Evolutionary conservation across 2,888 invertebrate genomes (phyloP).

Genomic region (Venusia cambrica): DNA sequence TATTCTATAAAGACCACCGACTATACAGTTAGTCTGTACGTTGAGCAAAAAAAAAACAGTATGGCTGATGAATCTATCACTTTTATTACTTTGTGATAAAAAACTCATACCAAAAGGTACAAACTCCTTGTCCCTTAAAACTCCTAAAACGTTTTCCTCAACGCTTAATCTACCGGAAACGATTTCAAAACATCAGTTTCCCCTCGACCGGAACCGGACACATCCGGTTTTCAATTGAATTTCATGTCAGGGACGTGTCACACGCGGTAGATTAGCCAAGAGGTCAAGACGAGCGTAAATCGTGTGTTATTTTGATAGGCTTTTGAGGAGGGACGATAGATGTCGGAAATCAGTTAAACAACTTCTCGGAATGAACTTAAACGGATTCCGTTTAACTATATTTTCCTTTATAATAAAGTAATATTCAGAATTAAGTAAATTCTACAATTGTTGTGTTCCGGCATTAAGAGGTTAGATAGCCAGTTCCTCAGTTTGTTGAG

Average conservation of each 20-base stretch:
- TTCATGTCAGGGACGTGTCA: constrained; percentile 56
- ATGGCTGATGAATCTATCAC: no score
- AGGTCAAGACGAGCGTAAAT: constrained; percentile 48
- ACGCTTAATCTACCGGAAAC: constrained; percentile 61
- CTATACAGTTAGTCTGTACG: no score
- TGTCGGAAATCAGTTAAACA: constrained; percentile 26
- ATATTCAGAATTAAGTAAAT: background rate
- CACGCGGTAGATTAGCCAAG: constrained; percentile 63
- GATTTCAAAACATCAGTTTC: constrained; percentile 60
- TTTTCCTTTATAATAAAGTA: constrained; percentile 8
- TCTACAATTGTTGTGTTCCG: background rate
- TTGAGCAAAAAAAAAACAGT: no score
- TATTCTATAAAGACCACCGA: no score
- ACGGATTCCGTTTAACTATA: no score
- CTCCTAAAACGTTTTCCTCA: constrained; percentile 11
- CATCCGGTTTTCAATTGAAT: constrained; percentile 70
- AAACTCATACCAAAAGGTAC: no score
- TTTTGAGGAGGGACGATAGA: constrained; percentile 20
- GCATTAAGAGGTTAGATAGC: no score
- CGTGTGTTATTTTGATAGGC: constrained; percentile 50
- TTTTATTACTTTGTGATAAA: no score
- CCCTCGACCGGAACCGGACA: constrained; percentile 40
- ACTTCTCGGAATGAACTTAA: no score
- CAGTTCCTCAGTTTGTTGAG: no score
- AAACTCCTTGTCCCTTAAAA: no score